These are phyloP conservation scores for Paramormyrops kingsleyae DNA, from an alignment of 2,113 vertebrate genomes.

Conservation along the genomic window DNA sequence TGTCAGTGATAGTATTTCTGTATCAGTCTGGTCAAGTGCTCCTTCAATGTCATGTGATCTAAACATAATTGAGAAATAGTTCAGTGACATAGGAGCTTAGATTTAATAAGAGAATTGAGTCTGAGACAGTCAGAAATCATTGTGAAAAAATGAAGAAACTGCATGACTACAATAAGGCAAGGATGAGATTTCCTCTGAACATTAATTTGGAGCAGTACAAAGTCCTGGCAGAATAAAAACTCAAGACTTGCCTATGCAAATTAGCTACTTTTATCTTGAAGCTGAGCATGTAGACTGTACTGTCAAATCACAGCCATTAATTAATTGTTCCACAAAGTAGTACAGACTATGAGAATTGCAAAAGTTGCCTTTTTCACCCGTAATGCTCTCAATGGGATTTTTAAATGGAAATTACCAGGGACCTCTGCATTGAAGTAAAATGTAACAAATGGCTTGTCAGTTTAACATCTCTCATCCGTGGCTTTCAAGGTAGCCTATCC, in stretches of 20 bases:
- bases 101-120: neutral
- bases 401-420: conserved; percentile 3
- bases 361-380: neutral
- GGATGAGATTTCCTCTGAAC: conserved; percentile 15
- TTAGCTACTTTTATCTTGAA: neutral
- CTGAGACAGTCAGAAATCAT: neutral
- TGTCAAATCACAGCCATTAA: conserved; percentile 13
- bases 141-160: neutral
- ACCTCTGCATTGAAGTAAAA: neutral
- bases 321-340: conserved; percentile 12
- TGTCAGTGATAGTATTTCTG: neutral
- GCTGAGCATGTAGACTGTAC: neutral
- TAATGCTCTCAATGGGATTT: neutral
- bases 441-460: neutral
- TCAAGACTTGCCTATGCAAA: neutral
- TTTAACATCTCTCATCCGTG: neutral
- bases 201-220: conserved; percentile 15
- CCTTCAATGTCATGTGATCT: neutral
- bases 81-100: neutral
- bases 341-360: neutral
- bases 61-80: conserved; percentile 1
- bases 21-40: conserved; percentile 4
- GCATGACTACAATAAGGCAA: neutral
- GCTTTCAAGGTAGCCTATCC: neutral
- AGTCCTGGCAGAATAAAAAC: neutral